These are phyloP conservation scores for Stegana nigrithorax DNA, from an alignment of 2,888 invertebrate genomes.

Conservation along the genomic window DNA sequence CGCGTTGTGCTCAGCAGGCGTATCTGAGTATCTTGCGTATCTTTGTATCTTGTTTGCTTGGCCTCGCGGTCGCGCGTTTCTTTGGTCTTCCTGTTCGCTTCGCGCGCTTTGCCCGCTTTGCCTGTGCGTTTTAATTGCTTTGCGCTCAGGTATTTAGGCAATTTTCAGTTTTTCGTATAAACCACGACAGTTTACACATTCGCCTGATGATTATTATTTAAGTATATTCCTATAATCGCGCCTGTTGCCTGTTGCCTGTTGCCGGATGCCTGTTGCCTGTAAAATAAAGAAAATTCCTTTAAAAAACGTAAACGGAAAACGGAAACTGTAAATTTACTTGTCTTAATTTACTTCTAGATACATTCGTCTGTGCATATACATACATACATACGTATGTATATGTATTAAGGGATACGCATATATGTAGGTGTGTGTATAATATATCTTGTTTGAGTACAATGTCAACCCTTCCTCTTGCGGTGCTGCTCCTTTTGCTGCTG, in stretches of 20 bases:
- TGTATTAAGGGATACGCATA: no score
- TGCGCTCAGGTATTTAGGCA: conserved; percentile 29
- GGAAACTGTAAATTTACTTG: no score
- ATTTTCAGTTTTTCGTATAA: no score
- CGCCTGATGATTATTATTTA: not conserved
- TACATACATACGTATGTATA: no score
- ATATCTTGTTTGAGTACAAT: no score
- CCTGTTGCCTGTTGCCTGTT: not conserved
- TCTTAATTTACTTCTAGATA: not conserved
- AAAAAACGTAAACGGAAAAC: no score
- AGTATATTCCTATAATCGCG: not conserved
- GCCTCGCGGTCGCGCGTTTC: not conserved
- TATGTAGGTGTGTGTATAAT: no score
- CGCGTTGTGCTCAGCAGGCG: no score
- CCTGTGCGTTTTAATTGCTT: conserved; percentile 3
- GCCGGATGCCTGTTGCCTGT: not conserved
- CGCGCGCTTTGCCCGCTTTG: not conserved
- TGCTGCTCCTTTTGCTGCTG: not conserved
- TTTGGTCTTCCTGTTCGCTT: not conserved
- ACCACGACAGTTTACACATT: no score
- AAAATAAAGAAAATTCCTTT: not conserved
- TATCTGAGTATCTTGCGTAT: not conserved
- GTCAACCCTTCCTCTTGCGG: not conserved
- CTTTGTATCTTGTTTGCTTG: not conserved
- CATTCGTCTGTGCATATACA: no score